Conservation (phyloP, 2,888 invertebrate genomes). For the Mythimna vitellina region DNA sequence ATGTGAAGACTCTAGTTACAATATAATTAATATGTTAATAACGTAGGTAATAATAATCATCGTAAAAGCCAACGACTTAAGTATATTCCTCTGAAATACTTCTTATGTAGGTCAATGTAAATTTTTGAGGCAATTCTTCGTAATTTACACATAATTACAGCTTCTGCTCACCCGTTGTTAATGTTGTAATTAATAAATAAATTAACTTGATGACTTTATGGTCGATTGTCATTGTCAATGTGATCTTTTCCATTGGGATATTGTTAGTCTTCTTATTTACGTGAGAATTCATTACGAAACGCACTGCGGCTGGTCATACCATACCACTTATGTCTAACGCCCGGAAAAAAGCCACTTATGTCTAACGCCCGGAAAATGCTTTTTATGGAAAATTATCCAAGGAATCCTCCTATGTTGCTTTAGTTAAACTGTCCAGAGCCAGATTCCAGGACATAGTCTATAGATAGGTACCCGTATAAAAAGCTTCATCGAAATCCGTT, state of each 20-base stretch:
- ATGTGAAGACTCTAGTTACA: background rate
- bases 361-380: too few species aligned
- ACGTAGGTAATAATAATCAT: conserved; percentile 33
- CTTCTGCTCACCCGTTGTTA: conserved; percentile 19
- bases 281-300: too few species aligned
- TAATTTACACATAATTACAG: conserved; percentile 48
- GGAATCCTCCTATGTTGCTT: too few species aligned
- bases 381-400: too few species aligned
- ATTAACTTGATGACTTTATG: conserved; percentile 53
- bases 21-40: conserved; percentile 37
- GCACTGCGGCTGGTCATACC: too few species aligned
- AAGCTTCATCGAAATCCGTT: too few species aligned
- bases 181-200: conserved; percentile 49
- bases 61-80: conserved; percentile 47
- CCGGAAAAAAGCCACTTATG: too few species aligned
- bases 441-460: too few species aligned
- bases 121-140: conserved; percentile 34
- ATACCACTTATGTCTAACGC: too few species aligned
- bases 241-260: conserved; percentile 17
- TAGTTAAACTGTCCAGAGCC: too few species aligned
- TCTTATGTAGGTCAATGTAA: conserved; percentile 29
- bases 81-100: conserved; percentile 33
- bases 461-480: too few species aligned
- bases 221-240: conserved; percentile 22
- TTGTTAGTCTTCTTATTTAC: background rate